phyloP scores from a whole-genome alignment of 1,140 invertebrate genomes.

The Euura saliciscinereae region DNA sequence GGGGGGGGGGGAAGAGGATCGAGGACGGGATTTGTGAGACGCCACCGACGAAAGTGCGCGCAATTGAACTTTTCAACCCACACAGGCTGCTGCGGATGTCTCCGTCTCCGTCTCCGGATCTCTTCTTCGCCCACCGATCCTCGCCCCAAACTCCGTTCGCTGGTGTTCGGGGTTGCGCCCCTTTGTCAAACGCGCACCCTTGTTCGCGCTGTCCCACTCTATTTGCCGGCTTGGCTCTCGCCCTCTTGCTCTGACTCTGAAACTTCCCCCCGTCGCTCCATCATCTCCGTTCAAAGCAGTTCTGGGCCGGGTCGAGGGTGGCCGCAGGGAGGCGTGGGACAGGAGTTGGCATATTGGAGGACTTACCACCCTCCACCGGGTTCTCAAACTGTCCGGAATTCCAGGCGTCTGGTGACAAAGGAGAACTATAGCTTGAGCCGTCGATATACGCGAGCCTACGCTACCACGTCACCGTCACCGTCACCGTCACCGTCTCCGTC shows the following conservation, averaged over 20 bases:
- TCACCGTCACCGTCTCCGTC: too few relatives aligned
- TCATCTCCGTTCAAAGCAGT: conserved; percentile 6
- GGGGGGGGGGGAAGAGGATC: conserved; percentile 23
- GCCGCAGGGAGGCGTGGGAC: conserved; percentile 5
- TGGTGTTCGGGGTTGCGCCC: conserved; percentile 41
- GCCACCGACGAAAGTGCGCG: conserved; percentile 56
- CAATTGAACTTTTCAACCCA: conserved; percentile 61
- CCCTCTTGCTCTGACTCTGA: not conserved
- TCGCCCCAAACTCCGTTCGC: conserved; percentile 17
- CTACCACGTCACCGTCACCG: too few relatives aligned
- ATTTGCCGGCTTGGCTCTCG: conserved; percentile 35
- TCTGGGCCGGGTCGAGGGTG: not conserved
- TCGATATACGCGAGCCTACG: too few relatives aligned
- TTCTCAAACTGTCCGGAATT: conserved; percentile 4
- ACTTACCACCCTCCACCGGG: not conserved
- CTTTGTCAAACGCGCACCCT: conserved; percentile 56
- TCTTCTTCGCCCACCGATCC: conserved; percentile 13
- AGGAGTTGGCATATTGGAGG: conserved; percentile 2
- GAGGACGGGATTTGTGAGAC: conserved; percentile 54
- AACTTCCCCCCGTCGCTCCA: conserved; percentile 4
- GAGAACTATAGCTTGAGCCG: not conserved
- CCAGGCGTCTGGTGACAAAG: not conserved
- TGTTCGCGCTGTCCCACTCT: conserved; percentile 56
- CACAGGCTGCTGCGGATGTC: conserved; percentile 29
- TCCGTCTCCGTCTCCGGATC: conserved; percentile 8